Evolutionary conservation across 1,140 invertebrate genomes (phyloP), one percentile per base, ranked within the genome.

Genomic region (Bombus consobrinus): DNA sequence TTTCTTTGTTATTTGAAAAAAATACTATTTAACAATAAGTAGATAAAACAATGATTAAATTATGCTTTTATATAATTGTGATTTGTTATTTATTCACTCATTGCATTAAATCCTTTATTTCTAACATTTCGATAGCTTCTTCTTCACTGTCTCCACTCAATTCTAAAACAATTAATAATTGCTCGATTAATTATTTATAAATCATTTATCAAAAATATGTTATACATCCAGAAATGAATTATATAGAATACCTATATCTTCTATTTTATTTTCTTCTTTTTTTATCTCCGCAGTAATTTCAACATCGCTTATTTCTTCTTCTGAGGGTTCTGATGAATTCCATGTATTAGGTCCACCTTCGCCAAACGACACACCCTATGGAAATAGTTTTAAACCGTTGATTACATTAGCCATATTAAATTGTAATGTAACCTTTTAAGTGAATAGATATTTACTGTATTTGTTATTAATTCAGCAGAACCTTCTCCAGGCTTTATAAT

Each of bases 101-200:
- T 73, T 79, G 85, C 72, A 87, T 79, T 82, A 93, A 79, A 83
- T 93, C 89, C 83, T 90, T 87, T 68, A 18, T 90, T 69, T 81
- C 82, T 43, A 94, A 62, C 77, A 93, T 94, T 41, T 91, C 91
- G 0, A 93, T 94, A 37, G 91, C 90, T 90, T 96, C 95, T 90
- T 96, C 96, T 93, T 96, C 96, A 82, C 95, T 96, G 86, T 95
- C 94, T 53, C 92, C 95, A 91, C 93, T 95, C 74, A 96, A 90
- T 88, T 95, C 96, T 96, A 92, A 85, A 94, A 94, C 90, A 88
- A 87, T 59, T 22, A 81, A 87, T 22, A 91, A 90, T 86, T 66
- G n/a, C 47, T 37, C 68, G 1, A 47, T 59, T 79, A 71, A 32
- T 79, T 75, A 77, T 34, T 64, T 34, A 43, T 59, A 53, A 22